A percentile compares a stretch with the other conserved stretches of the same genome.
Evolutionary conservation across 2,888 invertebrate genomes (phyloP).

Genomic region (Ochropleura plecta): DNA sequence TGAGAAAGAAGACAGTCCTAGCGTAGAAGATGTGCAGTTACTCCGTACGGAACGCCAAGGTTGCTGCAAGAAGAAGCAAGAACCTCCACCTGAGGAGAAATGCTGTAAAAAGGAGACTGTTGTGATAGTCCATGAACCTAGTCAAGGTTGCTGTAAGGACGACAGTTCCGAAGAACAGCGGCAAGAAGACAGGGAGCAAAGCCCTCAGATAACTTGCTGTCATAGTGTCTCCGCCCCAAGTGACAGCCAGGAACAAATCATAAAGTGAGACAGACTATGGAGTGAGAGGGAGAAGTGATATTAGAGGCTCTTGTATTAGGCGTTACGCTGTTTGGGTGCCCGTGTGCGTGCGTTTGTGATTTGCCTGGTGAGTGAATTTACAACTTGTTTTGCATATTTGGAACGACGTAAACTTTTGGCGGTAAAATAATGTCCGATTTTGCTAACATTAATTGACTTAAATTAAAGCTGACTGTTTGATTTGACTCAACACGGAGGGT

Average conservation of each 20-base stretch:
- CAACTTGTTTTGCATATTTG: constrained; percentile 2
- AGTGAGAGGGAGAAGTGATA: constrained; percentile 28
- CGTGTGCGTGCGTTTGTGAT: constrained; percentile 33
- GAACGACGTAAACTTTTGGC: neutral
- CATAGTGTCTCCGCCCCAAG: constrained; percentile 74
- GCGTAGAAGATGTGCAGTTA: constrained; percentile 82
- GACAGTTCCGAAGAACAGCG: constrained; percentile 61
- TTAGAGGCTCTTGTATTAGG: constrained; percentile 43
- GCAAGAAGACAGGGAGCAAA: constrained; percentile 76
- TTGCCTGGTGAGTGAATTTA: constrained; percentile 4
- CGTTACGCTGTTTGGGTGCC: constrained; percentile 51
- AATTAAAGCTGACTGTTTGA: neutral
- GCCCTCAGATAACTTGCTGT: constrained; percentile 85
- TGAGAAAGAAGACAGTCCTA: constrained; percentile 82
- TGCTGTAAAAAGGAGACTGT: constrained; percentile 71
- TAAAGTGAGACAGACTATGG: constrained; percentile 64
- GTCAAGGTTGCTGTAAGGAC: constrained; percentile 67
- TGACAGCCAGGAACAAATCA: constrained; percentile 86
- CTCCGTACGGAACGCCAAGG: constrained; percentile 78
- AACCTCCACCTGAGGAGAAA: constrained; percentile 74
- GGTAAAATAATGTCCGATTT: neutral
- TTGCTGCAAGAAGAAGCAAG: constrained; percentile 81
- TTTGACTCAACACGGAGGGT: neutral
- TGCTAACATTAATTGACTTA: neutral
- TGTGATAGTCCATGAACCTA: constrained; percentile 64